These are phyloP conservation scores for Trichechus manatus DNA, from an alignment of 2,113 vertebrate genomes.

Conservation along the genomic window DNA sequence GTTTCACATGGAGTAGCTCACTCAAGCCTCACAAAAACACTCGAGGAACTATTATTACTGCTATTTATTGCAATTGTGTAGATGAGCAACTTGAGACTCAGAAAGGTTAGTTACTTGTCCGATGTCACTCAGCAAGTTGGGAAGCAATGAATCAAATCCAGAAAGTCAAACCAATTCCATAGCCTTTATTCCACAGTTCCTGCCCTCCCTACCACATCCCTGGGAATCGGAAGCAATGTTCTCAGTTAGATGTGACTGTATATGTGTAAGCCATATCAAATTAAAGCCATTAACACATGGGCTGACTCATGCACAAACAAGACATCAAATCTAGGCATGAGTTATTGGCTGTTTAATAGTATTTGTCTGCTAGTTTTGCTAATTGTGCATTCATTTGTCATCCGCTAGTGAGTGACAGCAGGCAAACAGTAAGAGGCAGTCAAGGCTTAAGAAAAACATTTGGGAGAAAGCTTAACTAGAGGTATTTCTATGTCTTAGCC, in stretches of 20 bases:
- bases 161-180: background rate
- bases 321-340: slow-evolving; percentile 40
- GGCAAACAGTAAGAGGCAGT: slow-evolving; percentile 78
- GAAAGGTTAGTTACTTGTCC: background rate
- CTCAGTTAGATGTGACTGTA: background rate
- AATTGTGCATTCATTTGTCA: slow-evolving; percentile 61
- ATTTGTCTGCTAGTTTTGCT: slow-evolving; percentile 58
- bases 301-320: slow-evolving; percentile 19
- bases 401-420: slow-evolving; percentile 54
- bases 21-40: background rate
- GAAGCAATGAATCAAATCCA: background rate
- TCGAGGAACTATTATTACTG: background rate
- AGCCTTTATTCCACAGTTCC: background rate
- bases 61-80: background rate
- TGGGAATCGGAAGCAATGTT: background rate
- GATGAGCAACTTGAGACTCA: background rate
- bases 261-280: background rate
- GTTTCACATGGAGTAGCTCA: background rate
- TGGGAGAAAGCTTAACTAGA: background rate
- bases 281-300: background rate
- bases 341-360: slow-evolving; percentile 58
- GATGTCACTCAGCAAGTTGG: background rate
- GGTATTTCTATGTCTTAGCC: background rate
- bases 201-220: background rate
- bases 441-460: slow-evolving; percentile 66